phyloP scores from a whole-genome alignment of 1,140 invertebrate genomes.

The Phymorhynchus buccinoides region DNA sequence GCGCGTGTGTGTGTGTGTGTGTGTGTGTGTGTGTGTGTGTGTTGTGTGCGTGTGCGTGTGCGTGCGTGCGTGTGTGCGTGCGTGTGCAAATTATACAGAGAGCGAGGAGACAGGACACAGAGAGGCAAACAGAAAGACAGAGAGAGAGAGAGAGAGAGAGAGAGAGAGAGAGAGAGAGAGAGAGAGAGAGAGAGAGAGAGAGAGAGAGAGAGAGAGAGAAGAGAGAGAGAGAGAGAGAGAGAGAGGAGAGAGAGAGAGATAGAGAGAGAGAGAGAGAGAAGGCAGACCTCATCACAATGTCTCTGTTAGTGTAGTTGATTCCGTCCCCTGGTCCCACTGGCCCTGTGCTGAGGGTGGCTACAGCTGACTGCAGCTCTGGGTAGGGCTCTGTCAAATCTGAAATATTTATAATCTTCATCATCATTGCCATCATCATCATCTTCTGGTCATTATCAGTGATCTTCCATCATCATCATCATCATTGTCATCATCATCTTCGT shows the following conservation, averaged over 20 bases:
- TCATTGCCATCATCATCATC: background rate
- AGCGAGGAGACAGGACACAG: background rate
- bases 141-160: too few relatives aligned
- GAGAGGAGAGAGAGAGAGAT: too few relatives aligned
- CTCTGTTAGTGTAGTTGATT: slow-evolving; percentile 47
- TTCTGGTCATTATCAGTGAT: too few relatives aligned
- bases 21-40: background rate
- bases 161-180: too few relatives aligned
- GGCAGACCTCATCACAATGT: slow-evolving; percentile 43
- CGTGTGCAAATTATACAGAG: background rate
- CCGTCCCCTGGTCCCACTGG: slow-evolving; percentile 58
- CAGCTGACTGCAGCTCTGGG: slow-evolving; percentile 42
- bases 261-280: background rate
- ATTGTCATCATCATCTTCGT: background rate
- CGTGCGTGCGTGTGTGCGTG: background rate
- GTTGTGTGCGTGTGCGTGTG: too few relatives aligned
- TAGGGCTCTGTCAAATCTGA: slow-evolving; percentile 39
- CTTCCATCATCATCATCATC: slow-evolving; percentile 24
- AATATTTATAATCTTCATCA: slow-evolving; percentile 9
- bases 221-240: too few relatives aligned
- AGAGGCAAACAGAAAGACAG: background rate
- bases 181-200: too few relatives aligned
- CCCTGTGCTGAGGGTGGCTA: slow-evolving; percentile 55
- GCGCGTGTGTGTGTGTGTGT: background rate
- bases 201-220: too few relatives aligned